Percentiles rank a stretch among this genome's conserved stretches.
Evolutionary conservation across 2,888 invertebrate genomes (phyloP).

Genomic region (Tolmerus cingulatus): DNA sequence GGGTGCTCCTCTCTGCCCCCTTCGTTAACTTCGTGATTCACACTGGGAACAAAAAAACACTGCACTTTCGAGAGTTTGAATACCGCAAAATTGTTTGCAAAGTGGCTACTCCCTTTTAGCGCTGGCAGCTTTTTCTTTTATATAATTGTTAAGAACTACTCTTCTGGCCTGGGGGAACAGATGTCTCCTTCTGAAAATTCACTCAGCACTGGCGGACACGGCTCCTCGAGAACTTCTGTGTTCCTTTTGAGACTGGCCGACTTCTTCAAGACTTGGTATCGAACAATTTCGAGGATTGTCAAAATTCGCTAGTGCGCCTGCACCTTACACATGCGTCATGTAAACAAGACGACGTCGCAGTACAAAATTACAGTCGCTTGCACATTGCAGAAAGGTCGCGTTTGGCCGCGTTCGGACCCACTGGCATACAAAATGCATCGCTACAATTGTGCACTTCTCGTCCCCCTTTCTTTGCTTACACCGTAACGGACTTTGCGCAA

Average conservation of each 20-base stretch:
- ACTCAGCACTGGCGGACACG: background rate
- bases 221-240: conserved; percentile 40
- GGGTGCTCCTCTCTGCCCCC: background rate
- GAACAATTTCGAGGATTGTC: conserved; percentile 40
- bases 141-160: background rate
- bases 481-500: too few relatives aligned
- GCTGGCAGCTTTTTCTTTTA: background rate
- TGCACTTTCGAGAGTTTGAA: background rate
- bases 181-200: conserved; percentile 11
- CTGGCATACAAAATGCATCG: too few relatives aligned
- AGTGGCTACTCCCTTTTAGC: background rate
- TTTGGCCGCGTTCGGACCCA: background rate
- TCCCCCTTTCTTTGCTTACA: too few relatives aligned
- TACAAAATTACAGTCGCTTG: background rate
- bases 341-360: conserved; percentile 25
- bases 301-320: conserved; percentile 45
- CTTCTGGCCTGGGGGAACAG: background rate
- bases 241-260: conserved; percentile 44
- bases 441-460: too few relatives aligned
- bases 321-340: conserved; percentile 46
- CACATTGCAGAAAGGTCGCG: background rate
- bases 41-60: background rate
- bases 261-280: background rate
- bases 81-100: background rate
- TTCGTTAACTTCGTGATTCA: background rate